Evolutionary conservation across 2,888 invertebrate species (phyloP), one percentile per base, ranked within the genome.

Genomic region (Dicranocentrus wangi): DNA sequence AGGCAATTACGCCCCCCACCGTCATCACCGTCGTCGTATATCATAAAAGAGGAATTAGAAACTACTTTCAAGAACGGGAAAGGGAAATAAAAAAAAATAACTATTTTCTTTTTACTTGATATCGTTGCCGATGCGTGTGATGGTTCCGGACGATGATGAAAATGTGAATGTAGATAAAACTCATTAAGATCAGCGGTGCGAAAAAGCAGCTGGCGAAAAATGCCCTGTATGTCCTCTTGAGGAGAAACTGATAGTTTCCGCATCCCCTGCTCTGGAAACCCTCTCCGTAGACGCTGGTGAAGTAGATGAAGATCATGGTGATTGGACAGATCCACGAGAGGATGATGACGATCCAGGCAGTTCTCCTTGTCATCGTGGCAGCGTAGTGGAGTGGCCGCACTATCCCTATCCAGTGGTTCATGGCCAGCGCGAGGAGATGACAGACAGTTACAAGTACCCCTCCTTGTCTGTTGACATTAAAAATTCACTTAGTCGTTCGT

Each of bases 381-480:
- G 91, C 90, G 87, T 92, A 92, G 85, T 92, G 92, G 8, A 93
- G 89, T 0, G 93, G 93, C 63, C 89, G 88, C 1, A 90, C 89
- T 77, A 92, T 92, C 19, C 93, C 93, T 51, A 93, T 89, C 88
- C 92, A 93, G 87, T 93, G 93, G 88, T 93, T 93, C 76, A 92
- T 88, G 32, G 93, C 92, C 28, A 93, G 88, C 0, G 91, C 91
- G 43, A 92, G 88, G 1, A 93, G 89, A 87, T 93, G 93, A 55
- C 91, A 89, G 13, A 92, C 92, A 0, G 92, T 92, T 19, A 92
- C 91, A 55, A 92, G 90, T 73, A 93, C 90, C 1, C 91, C 91
- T 19, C 91, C 91, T 73, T 92, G 88, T 70, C 87, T 86, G 71
- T 25, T 66, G 21, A 55, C 19, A 55, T 21, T 19, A 55, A 23